phyloP scores from a whole-genome alignment of 2,888 invertebrate species.

The Cryptocheilus praepositus region DNA sequence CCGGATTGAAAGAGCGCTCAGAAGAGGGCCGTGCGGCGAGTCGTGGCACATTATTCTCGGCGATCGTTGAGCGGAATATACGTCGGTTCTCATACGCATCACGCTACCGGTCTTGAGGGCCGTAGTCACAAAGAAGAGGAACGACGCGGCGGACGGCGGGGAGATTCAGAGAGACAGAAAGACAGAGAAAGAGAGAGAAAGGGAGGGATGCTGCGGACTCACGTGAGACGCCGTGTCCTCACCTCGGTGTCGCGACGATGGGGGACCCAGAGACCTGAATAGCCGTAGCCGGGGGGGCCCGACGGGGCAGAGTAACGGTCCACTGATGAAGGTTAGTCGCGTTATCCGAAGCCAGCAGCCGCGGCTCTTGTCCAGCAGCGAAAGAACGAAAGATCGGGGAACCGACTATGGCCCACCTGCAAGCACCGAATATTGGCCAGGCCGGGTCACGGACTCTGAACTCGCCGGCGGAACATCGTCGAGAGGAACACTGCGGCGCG shows the following conservation, averaged over 20 bases:
- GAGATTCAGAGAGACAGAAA: background rate
- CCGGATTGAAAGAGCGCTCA: too few species aligned
- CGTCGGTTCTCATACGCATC: too few species aligned
- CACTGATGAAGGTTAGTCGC: conserved; percentile 71
- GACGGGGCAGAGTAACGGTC: conserved; percentile 73
- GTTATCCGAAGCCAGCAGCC: conserved; percentile 56
- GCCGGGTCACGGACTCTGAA: background rate
- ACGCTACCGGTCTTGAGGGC: conserved; percentile 2
- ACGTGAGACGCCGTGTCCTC: conserved; percentile 47
- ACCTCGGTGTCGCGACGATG: conserved; percentile 53
- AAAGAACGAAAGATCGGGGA: conserved; percentile 15
- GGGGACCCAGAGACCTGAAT: conserved; percentile 75
- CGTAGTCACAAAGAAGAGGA: conserved; percentile 4
- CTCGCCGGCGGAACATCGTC: too few species aligned
- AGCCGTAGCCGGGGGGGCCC: conserved; percentile 67
- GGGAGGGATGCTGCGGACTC: conserved; percentile 20
- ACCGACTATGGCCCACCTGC: background rate
- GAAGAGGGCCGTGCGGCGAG: too few species aligned
- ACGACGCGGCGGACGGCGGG: too few species aligned
- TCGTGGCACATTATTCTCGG: too few species aligned
- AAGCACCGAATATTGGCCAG: background rate
- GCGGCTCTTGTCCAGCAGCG: conserved; percentile 40
- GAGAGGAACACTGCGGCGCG: too few species aligned
- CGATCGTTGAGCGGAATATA: too few species aligned
- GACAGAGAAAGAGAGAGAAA: background rate